phyloP scores from a whole-genome alignment of 2,797 vertebrate species.

The Channa striata region DNA sequence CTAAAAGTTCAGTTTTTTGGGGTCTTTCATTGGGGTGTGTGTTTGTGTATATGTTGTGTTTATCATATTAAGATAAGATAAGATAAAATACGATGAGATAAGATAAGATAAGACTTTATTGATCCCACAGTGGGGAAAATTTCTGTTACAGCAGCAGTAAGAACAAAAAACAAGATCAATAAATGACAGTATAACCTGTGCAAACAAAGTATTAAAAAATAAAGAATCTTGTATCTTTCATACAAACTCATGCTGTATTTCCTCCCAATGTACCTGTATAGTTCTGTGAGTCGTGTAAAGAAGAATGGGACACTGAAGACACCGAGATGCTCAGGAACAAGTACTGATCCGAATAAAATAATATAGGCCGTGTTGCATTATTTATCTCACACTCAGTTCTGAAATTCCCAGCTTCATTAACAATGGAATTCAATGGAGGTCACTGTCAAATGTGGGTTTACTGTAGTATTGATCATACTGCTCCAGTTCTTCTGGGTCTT shows the following conservation, averaged over 20 bases:
- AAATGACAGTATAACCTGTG: no score
- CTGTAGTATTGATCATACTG: constrained; percentile 38
- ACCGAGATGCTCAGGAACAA: not conserved
- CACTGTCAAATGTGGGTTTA: constrained; percentile 35
- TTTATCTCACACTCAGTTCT: constrained; percentile 53
- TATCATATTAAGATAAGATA: no score
- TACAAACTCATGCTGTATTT: not conserved
- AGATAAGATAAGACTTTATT: no score
- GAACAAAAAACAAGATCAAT: no score
- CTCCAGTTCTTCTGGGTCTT: constrained; percentile 12
- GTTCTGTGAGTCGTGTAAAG: constrained; percentile 22
- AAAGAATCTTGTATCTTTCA: no score
- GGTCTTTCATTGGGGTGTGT: no score
- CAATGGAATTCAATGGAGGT: constrained; percentile 10
- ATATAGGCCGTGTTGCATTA: constrained; percentile 44
- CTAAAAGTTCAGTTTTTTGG: no score
- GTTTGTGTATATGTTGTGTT: no score
- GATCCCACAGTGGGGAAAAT: no score
- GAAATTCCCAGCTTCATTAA: constrained; percentile 53
- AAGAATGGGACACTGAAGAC: constrained; percentile 35
- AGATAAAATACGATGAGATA: no score
- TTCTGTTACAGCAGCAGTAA: no score
- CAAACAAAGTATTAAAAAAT: no score
- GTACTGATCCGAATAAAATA: constrained; percentile 41
- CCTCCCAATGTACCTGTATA: not conserved